Base-by-base conservation (phyloP, 2,888 invertebrate genomes). In the Brenthis ino region DNA sequence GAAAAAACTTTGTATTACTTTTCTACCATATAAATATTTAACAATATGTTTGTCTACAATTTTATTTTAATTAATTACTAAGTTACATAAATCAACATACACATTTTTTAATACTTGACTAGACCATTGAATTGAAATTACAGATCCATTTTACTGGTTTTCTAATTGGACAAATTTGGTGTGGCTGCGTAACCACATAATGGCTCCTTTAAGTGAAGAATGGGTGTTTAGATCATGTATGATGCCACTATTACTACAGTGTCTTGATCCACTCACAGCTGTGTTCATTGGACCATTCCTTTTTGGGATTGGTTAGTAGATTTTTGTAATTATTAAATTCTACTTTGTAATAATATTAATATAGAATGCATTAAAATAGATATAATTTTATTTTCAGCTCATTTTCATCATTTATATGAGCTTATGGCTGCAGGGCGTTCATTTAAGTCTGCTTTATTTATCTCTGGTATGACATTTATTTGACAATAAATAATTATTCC, bases 211-310 rank as follows among this genome's bases (percentile, higher is more conserved):
- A 64, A 97, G 98, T 68, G 99, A 99, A 88, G 99, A 99, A 86
- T 98, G 98, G 93, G 98, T 98, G 8, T 99, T 98, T 88, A 94
- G 99, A 75, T 97, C 98, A 1, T 99, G 98, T 82, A 98, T 99
- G 98, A 93, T 99, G 88, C 98, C 99, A 5, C 85, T 99, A 54
- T 92, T 99, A 55, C 88, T 98, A 75, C 97, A 98, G 81, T 96
- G 97, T 81, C 95, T 98, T 77, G 90, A 94, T 37, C 96, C 96
- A 0, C 86, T 94, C 48, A 94, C 94, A 69, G 96, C 97, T 28
- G 95, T 98, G 57, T 95, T 98, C 78, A 93, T 97, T 72, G 97
- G 97, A 75, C 98, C 99, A 1, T 83, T 99, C 28, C 97, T 99
- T 78, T 99, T 99, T 91, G 99, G 99, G 57, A 95, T 97, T 74